phyloP scores from a whole-genome alignment of 2,888 invertebrate genomes.

The Andrena trimmerana region DNA sequence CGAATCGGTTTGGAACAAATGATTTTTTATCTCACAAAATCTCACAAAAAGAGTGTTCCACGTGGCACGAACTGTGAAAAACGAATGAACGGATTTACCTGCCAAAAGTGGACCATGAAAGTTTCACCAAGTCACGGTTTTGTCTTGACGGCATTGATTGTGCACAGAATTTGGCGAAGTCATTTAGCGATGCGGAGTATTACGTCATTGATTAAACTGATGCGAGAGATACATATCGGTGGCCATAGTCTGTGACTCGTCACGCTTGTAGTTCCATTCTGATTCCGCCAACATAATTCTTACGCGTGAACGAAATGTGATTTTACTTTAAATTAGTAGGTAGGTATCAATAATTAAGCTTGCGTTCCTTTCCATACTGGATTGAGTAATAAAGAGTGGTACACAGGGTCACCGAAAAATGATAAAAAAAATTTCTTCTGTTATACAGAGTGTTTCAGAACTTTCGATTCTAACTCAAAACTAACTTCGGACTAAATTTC shows the following conservation, averaged over 20 bases:
- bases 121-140: constrained; percentile 45
- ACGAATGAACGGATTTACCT: constrained; percentile 24
- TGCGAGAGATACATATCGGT: constrained; percentile 56
- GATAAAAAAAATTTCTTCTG: background rate
- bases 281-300: constrained; percentile 35
- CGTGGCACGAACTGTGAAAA: background rate
- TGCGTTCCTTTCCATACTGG: background rate
- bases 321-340: constrained; percentile 7
- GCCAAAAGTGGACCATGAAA: constrained; percentile 11
- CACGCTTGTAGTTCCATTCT: constrained; percentile 44
- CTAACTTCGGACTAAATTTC: background rate
- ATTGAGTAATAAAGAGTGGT: background rate
- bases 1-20: too few species aligned
- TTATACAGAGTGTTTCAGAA: background rate
- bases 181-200: constrained; percentile 67
- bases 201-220: constrained; percentile 69
- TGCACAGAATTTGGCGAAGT: constrained; percentile 50
- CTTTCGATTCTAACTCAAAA: background rate
- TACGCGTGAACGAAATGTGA: constrained; percentile 35
- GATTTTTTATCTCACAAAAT: too few species aligned
- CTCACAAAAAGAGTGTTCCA: background rate
- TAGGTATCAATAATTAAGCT: background rate
- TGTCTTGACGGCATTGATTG: constrained; percentile 23
- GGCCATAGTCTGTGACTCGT: constrained; percentile 54
- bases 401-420: too few species aligned